Conservation (phyloP, 2,113 vertebrate species). For the Mus pahari region DNA sequence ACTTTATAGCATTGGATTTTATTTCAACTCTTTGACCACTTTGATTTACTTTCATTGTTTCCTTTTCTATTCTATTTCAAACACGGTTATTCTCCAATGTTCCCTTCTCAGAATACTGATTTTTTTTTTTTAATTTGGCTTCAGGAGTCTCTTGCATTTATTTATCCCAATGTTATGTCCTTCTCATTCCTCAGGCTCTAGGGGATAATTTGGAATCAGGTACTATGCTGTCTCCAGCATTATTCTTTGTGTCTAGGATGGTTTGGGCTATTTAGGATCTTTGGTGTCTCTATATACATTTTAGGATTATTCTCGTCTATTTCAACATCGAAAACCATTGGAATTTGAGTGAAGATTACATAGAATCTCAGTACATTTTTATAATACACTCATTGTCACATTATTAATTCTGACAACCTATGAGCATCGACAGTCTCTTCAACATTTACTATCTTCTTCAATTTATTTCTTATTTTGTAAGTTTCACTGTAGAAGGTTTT, state of each 20-base stretch:
- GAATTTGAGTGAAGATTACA: neutral
- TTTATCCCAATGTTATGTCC: neutral
- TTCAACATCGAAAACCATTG: neutral
- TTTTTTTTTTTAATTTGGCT: neutral
- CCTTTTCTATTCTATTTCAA: neutral
- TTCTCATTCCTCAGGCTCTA: neutral
- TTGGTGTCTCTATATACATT: neutral
- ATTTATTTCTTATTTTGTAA: neutral
- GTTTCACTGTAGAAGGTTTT: neutral
- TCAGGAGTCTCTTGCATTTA: neutral
- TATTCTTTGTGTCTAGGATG: neutral
- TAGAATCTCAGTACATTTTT: neutral
- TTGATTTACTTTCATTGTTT: conserved; percentile 35
- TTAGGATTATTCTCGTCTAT: neutral
- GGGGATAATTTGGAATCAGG: neutral
- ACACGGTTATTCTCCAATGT: neutral
- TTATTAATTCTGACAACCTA: neutral
- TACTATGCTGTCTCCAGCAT: neutral
- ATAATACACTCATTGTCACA: neutral
- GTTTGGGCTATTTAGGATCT: neutral
- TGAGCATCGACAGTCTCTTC: neutral
- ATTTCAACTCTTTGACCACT: neutral
- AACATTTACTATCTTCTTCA: neutral
- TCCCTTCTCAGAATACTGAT: neutral
- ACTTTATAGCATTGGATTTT: neutral